Base-by-base conservation (phyloP, 2,113 vertebrate species). In the Microtus ochrogaster region DNA sequence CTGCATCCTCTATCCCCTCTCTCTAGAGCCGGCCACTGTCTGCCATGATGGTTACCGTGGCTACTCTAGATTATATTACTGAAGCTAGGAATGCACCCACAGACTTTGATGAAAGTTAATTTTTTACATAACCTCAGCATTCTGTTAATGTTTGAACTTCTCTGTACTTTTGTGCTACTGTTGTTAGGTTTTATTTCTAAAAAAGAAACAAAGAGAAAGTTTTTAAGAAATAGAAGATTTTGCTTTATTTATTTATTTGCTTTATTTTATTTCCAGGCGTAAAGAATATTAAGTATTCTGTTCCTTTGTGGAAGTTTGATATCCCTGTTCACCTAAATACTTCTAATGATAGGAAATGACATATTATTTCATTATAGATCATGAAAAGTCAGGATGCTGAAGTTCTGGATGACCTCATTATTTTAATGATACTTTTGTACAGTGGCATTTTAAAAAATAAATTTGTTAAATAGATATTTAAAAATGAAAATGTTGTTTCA, bases 101-200 rank as follows among this genome's bases (percentile, higher is more conserved):
- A 19, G 66, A 63, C 19, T 66, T 85, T 7, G 52, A 65, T 88
- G 36, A 3, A 41, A 97, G 70, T 22, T 96, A 83, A 39, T 41
- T 41, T 19, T 97, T 77, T 95, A 81, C 2, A 21, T 73, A 44
- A 88, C 81, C 88, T 97, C 74, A 90, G 41, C 77, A 74, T 91
- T 74, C 89, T 96, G 63, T 79, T 85, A 93, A 36, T 88, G 0
- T 22, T 91, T 97, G 72, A 77, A 73, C 33, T 81, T 96, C 61
- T 47, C 47, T 91, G 58, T 36, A 63, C 39, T 95, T 91, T 30
- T 82, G 3, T 74, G 26, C 39, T 13, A 74, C 16, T 12, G 47
- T 84, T 92, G 36, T 90, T 96, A 95, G 81, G 16, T 94, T 97
- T 98, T 94, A 85, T 44, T 24, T 44, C 73, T 96, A 76, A 70